Base-by-base conservation (phyloP, 2,113 vertebrate species). In the Illadopsis cleaveri region DNA sequence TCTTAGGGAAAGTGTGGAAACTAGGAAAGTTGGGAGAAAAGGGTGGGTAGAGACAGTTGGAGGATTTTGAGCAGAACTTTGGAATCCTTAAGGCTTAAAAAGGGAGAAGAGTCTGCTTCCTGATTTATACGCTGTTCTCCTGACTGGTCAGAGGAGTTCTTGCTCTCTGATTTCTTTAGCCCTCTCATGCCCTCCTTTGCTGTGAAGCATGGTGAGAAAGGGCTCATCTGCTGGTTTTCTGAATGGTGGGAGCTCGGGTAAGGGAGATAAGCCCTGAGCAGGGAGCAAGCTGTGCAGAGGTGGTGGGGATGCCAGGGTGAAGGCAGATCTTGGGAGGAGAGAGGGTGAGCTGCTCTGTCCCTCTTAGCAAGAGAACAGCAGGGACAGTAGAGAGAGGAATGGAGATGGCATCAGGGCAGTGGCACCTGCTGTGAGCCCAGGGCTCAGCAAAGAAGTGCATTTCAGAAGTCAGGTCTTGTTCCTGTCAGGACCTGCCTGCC, bases 331-430 rank as follows among this genome's bases (percentile, higher is more conserved):
- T 48, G 45, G 9, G 25, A n/a, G 38, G 14, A 51, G 56, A 51
- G 18, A 38, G 17, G 18, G 24, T 51, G 51, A 93, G 38, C 69
- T 68, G 27, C 75, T 64, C 10, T 11, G 4, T 62, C 23, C 27
- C 35, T 61, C 21, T n/a, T 27, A 21, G 25, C 30, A 24, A 13
- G 70, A n/a, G 31, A 58, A 4, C 40, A 68, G 80, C 40, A 69
- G 82, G 37, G 28, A 19, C 12, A 15, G 64, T 17, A 58, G 86
- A 56, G 44, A 28, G 31, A 19, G 47, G 24, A 53, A 42, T 17
- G 58, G 30, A 54, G 51, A 9, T 35, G 47, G 45, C 50, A 9
- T 22, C 0, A 0, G 42, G 48, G n/a, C 33, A 40, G 38, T 2
- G 44, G 65, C 48, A 45, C 45, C 53, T 86, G 50, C 91, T 45